These are phyloP conservation scores for Psephotus haematonotus DNA, from an alignment of 2,113 vertebrate species.

Conservation along the genomic window DNA sequence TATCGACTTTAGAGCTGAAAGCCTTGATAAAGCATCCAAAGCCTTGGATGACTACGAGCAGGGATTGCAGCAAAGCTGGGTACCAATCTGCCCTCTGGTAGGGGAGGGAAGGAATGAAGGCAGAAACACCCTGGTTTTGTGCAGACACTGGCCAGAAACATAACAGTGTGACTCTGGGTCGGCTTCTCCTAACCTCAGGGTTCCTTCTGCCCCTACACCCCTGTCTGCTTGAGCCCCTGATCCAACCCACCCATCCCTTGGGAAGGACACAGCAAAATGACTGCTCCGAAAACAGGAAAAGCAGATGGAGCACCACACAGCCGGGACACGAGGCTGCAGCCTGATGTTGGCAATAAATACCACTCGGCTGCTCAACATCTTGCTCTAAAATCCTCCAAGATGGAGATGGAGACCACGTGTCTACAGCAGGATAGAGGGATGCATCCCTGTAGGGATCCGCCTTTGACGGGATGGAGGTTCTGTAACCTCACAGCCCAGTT, in stretches of 20 bases:
- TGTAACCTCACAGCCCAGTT: neutral
- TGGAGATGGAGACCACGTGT: neutral
- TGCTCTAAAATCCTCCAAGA: neutral
- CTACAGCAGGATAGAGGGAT: fast-evolving
- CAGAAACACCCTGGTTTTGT: neutral
- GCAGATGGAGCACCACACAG: fast-evolving
- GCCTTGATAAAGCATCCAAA: neutral
- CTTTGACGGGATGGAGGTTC: neutral
- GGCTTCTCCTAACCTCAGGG: fast-evolving
- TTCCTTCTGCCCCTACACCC: neutral
- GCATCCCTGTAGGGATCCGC: neutral
- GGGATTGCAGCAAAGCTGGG: neutral
- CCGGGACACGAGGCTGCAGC: neutral
- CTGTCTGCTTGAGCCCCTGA: neutral
- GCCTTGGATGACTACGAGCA: neutral
- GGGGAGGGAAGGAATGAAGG: neutral
- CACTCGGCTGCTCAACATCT: fast-evolving
- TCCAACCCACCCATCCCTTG: neutral
- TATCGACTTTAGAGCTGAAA: slow-evolving; percentile 2
- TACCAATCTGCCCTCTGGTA: neutral
- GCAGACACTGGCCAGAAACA: fast-evolving
- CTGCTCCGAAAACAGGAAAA: neutral
- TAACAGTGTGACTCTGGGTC: neutral
- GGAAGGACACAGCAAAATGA: neutral
- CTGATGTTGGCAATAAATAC: neutral